Evolutionary conservation across 2,888 invertebrate species (phyloP).

Genomic region (Dryadula phaetusa): DNA sequence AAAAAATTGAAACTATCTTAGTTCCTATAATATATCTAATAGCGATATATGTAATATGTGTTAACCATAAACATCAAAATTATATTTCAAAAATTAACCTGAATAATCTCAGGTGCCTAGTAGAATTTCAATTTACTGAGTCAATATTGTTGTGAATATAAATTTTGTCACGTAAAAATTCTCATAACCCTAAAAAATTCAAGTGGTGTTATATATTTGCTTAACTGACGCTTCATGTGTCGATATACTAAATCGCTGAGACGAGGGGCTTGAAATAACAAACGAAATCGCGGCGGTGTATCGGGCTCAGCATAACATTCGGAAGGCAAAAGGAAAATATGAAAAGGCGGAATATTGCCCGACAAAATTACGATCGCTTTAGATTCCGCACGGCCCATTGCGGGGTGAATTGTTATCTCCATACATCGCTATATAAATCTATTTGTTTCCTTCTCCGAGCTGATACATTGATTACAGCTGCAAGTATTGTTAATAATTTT

Average conservation of each 20-base stretch:
- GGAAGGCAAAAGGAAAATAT: slow-evolving; percentile 79
- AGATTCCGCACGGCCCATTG: slow-evolving; percentile 79
- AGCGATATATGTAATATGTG: too few relatives aligned
- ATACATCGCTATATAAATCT: slow-evolving; percentile 78
- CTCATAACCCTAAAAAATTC: slow-evolving; percentile 32
- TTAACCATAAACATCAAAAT: neutral
- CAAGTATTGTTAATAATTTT: slow-evolving; percentile 30
- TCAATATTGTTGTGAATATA: slow-evolving; percentile 23
- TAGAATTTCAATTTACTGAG: slow-evolving; percentile 9
- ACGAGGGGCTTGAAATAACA: slow-evolving; percentile 79
- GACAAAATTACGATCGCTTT: slow-evolving; percentile 82
- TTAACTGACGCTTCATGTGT: slow-evolving; percentile 59
- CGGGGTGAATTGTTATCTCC: slow-evolving; percentile 81
- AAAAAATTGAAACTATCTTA: too few relatives aligned
- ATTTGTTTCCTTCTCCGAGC: slow-evolving; percentile 68
- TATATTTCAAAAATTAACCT: slow-evolving; percentile 30
- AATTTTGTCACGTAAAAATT: slow-evolving; percentile 33
- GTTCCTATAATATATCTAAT: too few relatives aligned
- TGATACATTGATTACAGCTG: slow-evolving; percentile 37
- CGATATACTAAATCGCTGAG: slow-evolving; percentile 75
- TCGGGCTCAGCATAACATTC: slow-evolving; percentile 77
- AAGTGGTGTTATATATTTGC: slow-evolving; percentile 37
- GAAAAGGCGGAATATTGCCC: slow-evolving; percentile 81
- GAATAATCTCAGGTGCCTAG: slow-evolving; percentile 5
- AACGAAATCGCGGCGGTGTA: slow-evolving; percentile 79